Conservation (phyloP, 2,888 invertebrate genomes). For the Acleris cristana region DNA sequence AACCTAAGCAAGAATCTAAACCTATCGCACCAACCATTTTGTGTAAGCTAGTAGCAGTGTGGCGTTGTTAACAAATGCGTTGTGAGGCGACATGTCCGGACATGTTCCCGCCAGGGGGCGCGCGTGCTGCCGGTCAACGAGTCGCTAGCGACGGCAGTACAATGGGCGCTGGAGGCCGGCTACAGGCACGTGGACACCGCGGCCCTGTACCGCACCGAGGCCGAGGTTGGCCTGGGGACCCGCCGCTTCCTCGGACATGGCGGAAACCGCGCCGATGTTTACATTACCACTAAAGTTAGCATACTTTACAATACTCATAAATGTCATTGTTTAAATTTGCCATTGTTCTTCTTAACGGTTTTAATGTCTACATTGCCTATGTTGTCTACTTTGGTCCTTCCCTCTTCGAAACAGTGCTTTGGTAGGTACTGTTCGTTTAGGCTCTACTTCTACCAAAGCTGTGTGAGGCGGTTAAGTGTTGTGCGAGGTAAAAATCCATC, state of each 20-base stretch:
- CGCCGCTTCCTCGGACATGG: constrained; percentile 86
- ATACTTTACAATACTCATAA: not conserved
- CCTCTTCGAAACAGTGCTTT: no score
- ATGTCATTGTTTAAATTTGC: no score
- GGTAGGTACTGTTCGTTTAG: no score
- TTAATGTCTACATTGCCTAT: no score
- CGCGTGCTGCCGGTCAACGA: constrained; percentile 67
- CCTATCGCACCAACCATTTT: no score
- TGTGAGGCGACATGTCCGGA: constrained; percentile 22
- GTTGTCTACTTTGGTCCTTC: no score
- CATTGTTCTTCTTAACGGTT: no score
- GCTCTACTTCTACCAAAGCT: not conserved
- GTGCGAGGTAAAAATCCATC: no score
- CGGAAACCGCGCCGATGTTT: constrained; percentile 88
- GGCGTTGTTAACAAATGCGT: constrained; percentile 22
- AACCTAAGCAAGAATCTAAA: no score
- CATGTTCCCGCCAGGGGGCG: constrained; percentile 60
- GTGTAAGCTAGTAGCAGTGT: not conserved
- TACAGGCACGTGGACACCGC: constrained; percentile 94
- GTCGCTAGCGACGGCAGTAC: constrained; percentile 86
- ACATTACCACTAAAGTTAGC: constrained; percentile 91
- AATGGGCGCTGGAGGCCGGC: constrained; percentile 89
- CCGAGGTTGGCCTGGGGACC: constrained; percentile 88
- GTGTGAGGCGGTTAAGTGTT: not conserved
- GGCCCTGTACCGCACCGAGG: constrained; percentile 89